Conservation (phyloP, 2,113 vertebrate genomes). For the Stomatorhinus ivindoensis region DNA sequence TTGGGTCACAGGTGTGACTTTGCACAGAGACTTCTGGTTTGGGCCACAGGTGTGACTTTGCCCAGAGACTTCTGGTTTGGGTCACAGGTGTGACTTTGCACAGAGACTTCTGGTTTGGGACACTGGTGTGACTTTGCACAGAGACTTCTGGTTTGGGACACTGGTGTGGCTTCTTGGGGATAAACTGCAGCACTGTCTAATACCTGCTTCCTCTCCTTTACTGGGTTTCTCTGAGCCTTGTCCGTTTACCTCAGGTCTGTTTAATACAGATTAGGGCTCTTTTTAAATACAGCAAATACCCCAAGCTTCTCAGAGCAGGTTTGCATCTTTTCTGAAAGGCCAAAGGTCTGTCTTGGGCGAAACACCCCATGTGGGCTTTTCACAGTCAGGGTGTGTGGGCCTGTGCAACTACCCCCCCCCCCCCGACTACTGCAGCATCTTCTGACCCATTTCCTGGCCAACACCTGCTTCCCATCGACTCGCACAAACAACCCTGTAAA, state of each 20-base stretch:
- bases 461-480: background rate
- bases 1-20: background rate
- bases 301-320: background rate
- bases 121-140: background rate
- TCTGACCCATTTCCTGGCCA: background rate
- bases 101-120: background rate
- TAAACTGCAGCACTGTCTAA: background rate
- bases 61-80: background rate
- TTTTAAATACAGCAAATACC: background rate
- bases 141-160: background rate
- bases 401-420: background rate
- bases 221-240: background rate
- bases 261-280: background rate
- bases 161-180: background rate
- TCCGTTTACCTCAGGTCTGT: background rate
- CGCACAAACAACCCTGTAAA: background rate
- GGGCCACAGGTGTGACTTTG: background rate
- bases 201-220: too few species aligned
- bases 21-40: background rate
- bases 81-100: background rate
- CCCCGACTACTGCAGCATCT: background rate
- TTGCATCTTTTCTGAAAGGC: background rate
- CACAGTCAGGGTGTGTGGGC: background rate
- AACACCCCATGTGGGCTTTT: background rate
- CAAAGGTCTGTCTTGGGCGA: background rate